Percentiles rank a stretch among this genome's conserved stretches.
Conservation (phyloP, 2,888 invertebrate species). For the Pogonocherus hispidulus region DNA sequence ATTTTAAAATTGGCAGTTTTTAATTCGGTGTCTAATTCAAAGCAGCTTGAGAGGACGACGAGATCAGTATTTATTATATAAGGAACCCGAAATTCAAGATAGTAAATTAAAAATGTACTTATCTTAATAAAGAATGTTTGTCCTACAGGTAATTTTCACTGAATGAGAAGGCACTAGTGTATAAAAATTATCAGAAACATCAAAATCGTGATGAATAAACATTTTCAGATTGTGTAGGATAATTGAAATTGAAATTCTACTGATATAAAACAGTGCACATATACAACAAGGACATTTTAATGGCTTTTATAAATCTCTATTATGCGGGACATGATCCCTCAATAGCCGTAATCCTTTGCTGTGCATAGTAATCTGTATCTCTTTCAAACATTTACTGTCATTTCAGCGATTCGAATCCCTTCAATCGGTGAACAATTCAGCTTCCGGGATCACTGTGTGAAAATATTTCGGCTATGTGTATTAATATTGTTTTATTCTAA, state of each 20-base stretch:
- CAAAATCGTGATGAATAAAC: conserved; percentile 41
- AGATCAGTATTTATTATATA: too few species aligned
- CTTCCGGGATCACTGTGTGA: conserved; percentile 51
- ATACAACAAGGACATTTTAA: conserved; percentile 53
- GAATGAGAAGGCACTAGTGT: conserved; percentile 32
- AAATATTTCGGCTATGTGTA: not conserved
- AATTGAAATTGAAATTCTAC: conserved; percentile 54
- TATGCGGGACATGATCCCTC: conserved; percentile 57
- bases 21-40: too few species aligned
- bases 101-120: too few species aligned
- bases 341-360: conserved; percentile 54
- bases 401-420: conserved; percentile 60
- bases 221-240: conserved; percentile 42
- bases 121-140: too few species aligned
- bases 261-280: conserved; percentile 58
- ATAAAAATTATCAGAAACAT: conserved; percentile 41
- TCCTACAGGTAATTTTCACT: conserved; percentile 24
- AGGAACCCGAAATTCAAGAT: too few species aligned
- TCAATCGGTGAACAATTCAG: conserved; percentile 62
- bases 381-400: conserved; percentile 62
- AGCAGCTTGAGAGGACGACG: too few species aligned
- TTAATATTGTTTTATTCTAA: not conserved
- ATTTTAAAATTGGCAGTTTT: too few species aligned
- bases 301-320: conserved; percentile 54
- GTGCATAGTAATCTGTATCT: conserved; percentile 61